phyloP scores from a whole-genome alignment of 2,113 vertebrate species.

The Oryzias javanicus region DNA sequence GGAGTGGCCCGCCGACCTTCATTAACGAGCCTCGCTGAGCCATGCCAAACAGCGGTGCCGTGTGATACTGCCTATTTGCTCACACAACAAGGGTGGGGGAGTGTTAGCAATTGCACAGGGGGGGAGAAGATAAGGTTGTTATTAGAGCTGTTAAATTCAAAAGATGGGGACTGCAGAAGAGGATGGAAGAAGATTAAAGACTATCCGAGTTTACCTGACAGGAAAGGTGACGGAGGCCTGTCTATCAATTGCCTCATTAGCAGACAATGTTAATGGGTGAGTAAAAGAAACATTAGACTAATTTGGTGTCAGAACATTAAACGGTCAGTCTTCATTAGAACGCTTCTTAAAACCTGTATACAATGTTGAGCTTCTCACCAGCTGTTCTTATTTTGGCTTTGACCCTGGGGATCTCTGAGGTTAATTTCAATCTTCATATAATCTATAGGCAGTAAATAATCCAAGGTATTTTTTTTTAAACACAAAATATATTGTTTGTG shows the following conservation, averaged over 20 bases:
- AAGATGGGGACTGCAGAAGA: constrained; percentile 24
- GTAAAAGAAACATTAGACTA: constrained; percentile 4
- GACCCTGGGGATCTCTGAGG: constrained; percentile 27
- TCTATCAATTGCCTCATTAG: constrained; percentile 20
- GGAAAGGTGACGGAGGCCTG: constrained; percentile 14
- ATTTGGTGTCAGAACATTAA: constrained; percentile 6
- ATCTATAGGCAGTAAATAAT: background rate
- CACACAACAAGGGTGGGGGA: constrained; percentile 10
- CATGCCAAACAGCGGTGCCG: constrained; percentile 15
- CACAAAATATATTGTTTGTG: no score
- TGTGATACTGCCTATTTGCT: constrained; percentile 38
- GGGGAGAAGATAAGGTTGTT: constrained; percentile 52
- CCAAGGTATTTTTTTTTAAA: no score
- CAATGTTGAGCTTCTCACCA: constrained; percentile 19
- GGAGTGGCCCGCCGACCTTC: constrained; percentile 61
- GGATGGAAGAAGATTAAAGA: constrained; percentile 22
- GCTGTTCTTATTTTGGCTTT: constrained; percentile 5
- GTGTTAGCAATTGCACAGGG: constrained; percentile 53
- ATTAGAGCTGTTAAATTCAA: constrained; percentile 52
- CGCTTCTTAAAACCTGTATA: background rate
- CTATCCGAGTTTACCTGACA: constrained; percentile 6
- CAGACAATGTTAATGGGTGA: constrained; percentile 8
- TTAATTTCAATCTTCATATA: constrained; percentile 19
- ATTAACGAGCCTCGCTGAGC: constrained; percentile 56
- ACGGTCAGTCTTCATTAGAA: background rate